Percentiles rank a stretch among this genome's conserved stretches.
Conservation (phyloP, 2,797 vertebrate species). For the Botia almorhae region DNA sequence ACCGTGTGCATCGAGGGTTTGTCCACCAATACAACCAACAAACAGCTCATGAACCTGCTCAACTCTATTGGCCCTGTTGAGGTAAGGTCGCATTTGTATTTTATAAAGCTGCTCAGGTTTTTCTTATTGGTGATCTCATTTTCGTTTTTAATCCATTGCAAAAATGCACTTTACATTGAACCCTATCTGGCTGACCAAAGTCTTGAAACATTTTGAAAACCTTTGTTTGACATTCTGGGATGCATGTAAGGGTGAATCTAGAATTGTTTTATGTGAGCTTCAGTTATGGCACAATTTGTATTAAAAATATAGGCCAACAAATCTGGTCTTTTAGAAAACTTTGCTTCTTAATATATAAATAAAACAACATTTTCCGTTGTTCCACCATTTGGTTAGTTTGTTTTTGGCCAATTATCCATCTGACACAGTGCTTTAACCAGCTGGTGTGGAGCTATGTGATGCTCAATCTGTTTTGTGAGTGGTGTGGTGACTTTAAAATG, state of each 20-base stretch:
- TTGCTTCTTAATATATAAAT: no score
- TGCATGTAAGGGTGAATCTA: background rate
- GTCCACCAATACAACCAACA: constrained; percentile 92
- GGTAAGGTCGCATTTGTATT: constrained; percentile 73
- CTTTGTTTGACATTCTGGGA: background rate
- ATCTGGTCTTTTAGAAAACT: no score
- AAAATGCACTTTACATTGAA: background rate
- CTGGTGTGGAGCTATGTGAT: background rate
- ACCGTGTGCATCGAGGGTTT: constrained; percentile 95
- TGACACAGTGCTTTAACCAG: background rate
- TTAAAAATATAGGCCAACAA: no score
- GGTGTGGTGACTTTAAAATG: background rate
- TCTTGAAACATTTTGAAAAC: background rate
- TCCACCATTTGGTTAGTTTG: background rate
- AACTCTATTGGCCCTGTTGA: constrained; percentile 96
- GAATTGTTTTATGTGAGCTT: background rate
- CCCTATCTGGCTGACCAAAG: background rate
- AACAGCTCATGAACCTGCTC: constrained; percentile 92
- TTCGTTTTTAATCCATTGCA: background rate
- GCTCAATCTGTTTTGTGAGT: background rate
- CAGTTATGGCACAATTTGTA: background rate
- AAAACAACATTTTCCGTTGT: background rate
- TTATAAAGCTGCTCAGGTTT: background rate
- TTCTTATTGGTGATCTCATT: no score
- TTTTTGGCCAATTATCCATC: no score